These are phyloP conservation scores for Apodemus agrarius DNA, from an alignment of 2,797 vertebrate species.

Conservation along the genomic window DNA sequence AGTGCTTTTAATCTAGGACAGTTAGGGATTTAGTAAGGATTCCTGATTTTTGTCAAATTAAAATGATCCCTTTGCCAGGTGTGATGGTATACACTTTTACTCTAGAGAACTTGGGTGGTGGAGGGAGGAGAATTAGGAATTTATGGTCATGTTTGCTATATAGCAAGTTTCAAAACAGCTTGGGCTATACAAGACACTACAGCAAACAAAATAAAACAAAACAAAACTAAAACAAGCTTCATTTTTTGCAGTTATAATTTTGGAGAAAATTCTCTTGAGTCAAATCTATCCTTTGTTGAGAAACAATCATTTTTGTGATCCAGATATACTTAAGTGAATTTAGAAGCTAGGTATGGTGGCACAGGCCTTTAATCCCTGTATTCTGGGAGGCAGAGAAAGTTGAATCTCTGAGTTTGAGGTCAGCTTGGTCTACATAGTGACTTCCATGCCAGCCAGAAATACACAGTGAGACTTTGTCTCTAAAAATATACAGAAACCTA, in stretches of 20 bases:
- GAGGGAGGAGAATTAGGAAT: not conserved
- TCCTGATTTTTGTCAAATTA: not conserved
- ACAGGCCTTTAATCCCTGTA: not conserved
- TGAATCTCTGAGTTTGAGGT: not conserved
- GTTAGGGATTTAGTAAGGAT: conserved; percentile 27
- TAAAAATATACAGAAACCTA: not conserved
- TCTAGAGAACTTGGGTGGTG: not conserved
- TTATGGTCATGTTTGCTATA: not conserved
- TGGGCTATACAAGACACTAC: not conserved
- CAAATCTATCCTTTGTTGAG: conserved; percentile 39
- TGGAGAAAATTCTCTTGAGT: not conserved
- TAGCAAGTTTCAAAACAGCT: not conserved
- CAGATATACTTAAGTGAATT: conserved; percentile 44
- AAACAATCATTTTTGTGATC: conserved; percentile 26
- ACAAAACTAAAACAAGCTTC: not conserved
- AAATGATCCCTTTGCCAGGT: not conserved
- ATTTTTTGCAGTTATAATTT: conserved; percentile 14
- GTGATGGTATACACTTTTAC: not conserved
- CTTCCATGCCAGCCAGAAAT: not conserved
- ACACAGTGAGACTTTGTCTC: not conserved
- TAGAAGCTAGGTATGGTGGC: not conserved
- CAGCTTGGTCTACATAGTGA: not conserved
- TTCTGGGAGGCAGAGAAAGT: not conserved
- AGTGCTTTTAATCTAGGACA: conserved; percentile 57
- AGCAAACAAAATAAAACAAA: not conserved